Evolutionary conservation across 2,888 invertebrate genomes (phyloP), one percentile per base, ranked within the genome.

Genomic region (Polia nebulosa): DNA sequence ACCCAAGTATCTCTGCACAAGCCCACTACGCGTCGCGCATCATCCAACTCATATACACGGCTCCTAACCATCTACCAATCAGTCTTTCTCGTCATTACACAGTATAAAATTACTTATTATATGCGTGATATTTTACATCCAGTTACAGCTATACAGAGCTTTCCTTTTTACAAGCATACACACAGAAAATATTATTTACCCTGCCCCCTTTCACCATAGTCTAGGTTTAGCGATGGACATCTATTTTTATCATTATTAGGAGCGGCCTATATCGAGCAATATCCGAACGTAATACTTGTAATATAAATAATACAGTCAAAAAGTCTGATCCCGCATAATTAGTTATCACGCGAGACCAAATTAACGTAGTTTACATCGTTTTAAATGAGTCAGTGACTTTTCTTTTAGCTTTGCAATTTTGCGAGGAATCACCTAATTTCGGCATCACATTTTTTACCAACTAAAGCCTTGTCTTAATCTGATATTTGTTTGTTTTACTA

Each of bases 51-150:
- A 59, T 58, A 53, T 58, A 68, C 57, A 69, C 66, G 55, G 78
- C 74, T 71, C 63, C 65, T 72, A 69, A 65, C 74, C 68, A 51
- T 59, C 66, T 80, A 83, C 59, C 78, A 72, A 64, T 81, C 81
- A 83, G 83, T 81, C 83, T 80, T 80, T 68, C 81, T 56, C 80
- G 60, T 68, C 55, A 66, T 60, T 69, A 70, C 67, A 65, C 69
- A 39, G 41, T 73, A 52, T 65, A 60, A 55, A 53, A 57, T 67
- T 61, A 70, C 27, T 55, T 67, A 75, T 34, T 75, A 55, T 17
- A 51, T 52, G 45, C 36, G 69, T 56, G 60, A 59, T 63, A 80
- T 70, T 34, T 62, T 77, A 71, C 78, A 53, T 36, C n/a, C 77
- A 77, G 77, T 76, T 55, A 64, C 77, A 80, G 76, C 77, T 80